Percentiles rank a stretch among this genome's conserved stretches.
Evolutionary conservation across 2,797 vertebrate species (phyloP).

Genomic region (Neosalanx taihuensis): DNA sequence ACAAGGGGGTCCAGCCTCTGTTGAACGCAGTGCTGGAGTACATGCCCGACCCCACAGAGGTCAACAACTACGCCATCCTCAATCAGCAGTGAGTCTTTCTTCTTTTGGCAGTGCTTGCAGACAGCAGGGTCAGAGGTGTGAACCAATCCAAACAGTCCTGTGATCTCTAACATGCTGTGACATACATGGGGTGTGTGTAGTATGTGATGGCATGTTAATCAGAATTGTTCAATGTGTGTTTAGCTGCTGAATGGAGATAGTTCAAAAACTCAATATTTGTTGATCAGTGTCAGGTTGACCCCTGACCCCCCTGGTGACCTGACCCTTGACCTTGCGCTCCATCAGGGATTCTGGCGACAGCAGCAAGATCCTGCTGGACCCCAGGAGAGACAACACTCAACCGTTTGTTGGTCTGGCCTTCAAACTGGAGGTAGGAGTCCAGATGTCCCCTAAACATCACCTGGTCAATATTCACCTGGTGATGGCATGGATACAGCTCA

Average conservation of each 20-base stretch:
- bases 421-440: slow-evolving; percentile 86
- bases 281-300: no score
- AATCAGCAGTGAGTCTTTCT: slow-evolving; percentile 80
- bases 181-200: no score
- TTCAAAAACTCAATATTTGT: no score
- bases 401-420: slow-evolving; percentile 92
- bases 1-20: slow-evolving; percentile 93
- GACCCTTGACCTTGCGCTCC: neutral
- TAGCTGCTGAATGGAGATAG: neutral
- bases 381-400: slow-evolving; percentile 74
- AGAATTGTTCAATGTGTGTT: neutral
- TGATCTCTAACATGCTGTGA: no score
- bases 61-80: slow-evolving; percentile 86
- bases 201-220: no score
- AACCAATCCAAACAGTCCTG: neutral
- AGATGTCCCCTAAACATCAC: neutral
- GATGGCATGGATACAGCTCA: no score
- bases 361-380: slow-evolving; percentile 80
- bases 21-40: slow-evolving; percentile 89
- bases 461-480: no score
- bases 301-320: no score
- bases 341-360: slow-evolving; percentile 72
- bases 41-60: slow-evolving; percentile 89
- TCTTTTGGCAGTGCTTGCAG: neutral
- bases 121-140: neutral